phyloP scores from a whole-genome alignment of 1,140 invertebrate genomes.

The Drosophila nebulosa region DNA sequence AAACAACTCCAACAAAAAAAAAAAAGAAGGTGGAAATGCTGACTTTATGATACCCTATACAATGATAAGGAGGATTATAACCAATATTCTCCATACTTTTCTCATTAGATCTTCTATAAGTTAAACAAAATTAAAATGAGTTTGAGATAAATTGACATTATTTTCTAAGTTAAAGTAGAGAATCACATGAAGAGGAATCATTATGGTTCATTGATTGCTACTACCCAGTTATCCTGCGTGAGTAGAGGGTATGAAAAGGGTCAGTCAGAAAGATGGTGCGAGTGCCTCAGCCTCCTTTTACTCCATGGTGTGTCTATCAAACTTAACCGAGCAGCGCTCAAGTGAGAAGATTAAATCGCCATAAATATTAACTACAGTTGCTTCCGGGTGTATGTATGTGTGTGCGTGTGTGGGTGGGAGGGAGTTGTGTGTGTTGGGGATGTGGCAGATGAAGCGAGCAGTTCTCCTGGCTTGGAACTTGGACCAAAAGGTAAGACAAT shows the following conservation, averaged over 20 bases:
- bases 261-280: not conserved
- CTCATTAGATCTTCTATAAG: no score
- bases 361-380: slow-evolving; percentile 80
- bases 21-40: not conserved
- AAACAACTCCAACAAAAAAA: slow-evolving; percentile 32
- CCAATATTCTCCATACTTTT: no score
- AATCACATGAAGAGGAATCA: no score
- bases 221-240: no score
- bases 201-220: no score
- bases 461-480: not conserved
- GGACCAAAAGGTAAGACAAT: slow-evolving; percentile 68
- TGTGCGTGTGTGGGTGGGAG: not conserved
- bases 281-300: slow-evolving; percentile 9
- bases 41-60: not conserved
- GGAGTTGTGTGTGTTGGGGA: not conserved
- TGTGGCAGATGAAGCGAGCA: not conserved
- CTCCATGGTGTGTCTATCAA: slow-evolving; percentile 55
- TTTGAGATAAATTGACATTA: no score
- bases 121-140: no score
- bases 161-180: no score
- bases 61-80: not conserved
- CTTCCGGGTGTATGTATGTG: slow-evolving; percentile 28
- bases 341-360: slow-evolving; percentile 79
- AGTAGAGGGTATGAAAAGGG: not conserved
- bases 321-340: slow-evolving; percentile 75